These are phyloP conservation scores for Oxycera nigricornis DNA, from an alignment of 2,888 invertebrate species.

Conservation along the genomic window DNA sequence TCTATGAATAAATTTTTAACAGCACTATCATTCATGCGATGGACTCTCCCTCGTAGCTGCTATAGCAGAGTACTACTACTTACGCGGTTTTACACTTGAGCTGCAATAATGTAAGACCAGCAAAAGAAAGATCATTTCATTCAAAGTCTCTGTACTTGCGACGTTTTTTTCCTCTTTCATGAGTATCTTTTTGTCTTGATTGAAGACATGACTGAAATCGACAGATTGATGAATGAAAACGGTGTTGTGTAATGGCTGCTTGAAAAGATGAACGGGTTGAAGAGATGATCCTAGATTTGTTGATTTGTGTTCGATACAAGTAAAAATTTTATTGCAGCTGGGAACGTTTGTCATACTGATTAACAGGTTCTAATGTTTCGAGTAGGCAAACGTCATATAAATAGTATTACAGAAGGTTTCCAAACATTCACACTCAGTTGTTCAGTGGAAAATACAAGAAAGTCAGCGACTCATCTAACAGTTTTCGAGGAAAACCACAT, in stretches of 20 bases:
- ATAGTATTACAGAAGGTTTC: too few relatives aligned
- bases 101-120: neutral
- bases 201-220: neutral
- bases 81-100: neutral
- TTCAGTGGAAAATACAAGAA: too few relatives aligned
- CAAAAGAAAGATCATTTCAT: neutral
- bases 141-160: neutral
- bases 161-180: neutral
- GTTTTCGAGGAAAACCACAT: too few relatives aligned
- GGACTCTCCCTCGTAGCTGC: neutral
- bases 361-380: too few relatives aligned
- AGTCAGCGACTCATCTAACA: too few relatives aligned
- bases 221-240: conserved; percentile 9
- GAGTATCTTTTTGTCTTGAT: neutral
- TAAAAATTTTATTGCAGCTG: too few relatives aligned
- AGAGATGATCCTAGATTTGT: too few relatives aligned
- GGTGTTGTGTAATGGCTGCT: neutral
- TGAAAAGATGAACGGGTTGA: too few relatives aligned
- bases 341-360: too few relatives aligned
- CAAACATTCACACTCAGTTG: too few relatives aligned
- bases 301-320: too few relatives aligned
- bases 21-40: neutral
- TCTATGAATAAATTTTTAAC: neutral
- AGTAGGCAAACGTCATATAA: too few relatives aligned
- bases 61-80: neutral